Percentiles rank a stretch among this genome's conserved stretches.
Conservation (phyloP, 1,140 invertebrate genomes). For the Archivesica marissinica region DNA sequence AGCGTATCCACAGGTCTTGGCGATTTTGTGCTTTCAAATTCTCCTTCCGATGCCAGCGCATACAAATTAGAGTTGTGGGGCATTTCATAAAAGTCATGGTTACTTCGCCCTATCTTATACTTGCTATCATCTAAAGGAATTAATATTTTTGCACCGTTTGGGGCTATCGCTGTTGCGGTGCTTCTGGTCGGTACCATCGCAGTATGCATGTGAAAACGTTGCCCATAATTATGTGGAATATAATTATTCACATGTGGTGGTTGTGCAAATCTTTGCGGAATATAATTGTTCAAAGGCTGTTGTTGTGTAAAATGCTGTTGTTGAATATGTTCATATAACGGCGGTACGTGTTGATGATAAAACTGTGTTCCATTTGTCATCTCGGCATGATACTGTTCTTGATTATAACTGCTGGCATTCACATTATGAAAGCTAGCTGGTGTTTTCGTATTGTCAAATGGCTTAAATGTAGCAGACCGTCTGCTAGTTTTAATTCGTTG, state of each 20-base stretch:
- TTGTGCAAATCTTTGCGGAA: too few species aligned
- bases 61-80: constrained; percentile 3
- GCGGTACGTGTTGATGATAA: background rate
- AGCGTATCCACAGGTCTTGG: background rate
- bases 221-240: background rate
- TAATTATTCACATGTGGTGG: background rate
- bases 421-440: background rate
- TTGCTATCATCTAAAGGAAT: constrained; percentile 21
- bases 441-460: background rate
- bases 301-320: background rate
- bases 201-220: too few species aligned
- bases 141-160: constrained; percentile 27
- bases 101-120: constrained; percentile 21
- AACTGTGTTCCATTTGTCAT: background rate
- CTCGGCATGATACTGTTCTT: background rate
- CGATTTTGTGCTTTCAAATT: constrained; percentile 26
- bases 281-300: too few species aligned
- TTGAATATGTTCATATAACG: background rate
- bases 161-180: constrained; percentile 18
- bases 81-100: constrained; percentile 9
- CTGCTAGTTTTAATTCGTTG: background rate
- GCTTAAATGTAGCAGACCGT: background rate
- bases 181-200: background rate
- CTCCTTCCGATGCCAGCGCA: background rate
- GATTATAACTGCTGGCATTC: background rate